Evolutionary conservation across 2,797 vertebrate genomes (phyloP).

Genomic region (Catharus ustulatus): DNA sequence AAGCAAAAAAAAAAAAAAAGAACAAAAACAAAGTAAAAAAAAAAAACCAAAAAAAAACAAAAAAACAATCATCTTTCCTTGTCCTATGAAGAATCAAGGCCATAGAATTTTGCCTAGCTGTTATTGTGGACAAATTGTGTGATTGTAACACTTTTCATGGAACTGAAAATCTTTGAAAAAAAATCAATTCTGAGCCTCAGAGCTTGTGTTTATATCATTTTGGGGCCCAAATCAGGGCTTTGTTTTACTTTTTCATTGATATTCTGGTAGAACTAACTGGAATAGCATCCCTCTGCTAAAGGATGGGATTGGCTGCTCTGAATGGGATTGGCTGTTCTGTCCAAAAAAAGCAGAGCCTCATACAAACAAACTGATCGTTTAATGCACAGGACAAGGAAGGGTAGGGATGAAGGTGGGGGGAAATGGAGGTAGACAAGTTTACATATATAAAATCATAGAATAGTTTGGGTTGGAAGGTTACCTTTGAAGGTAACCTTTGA

Average conservation of each 20-base stretch:
- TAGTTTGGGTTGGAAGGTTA: not conserved
- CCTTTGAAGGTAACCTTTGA: not conserved
- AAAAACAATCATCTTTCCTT: not conserved
- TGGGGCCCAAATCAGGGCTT: not conserved
- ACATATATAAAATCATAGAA: not conserved
- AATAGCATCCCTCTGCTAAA: not conserved
- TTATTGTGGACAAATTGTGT: not conserved
- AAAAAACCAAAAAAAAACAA: not conserved
- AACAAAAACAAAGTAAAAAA: too few species aligned
- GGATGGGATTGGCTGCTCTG: too few species aligned
- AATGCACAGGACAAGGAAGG: not conserved
- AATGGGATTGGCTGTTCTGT: too few species aligned
- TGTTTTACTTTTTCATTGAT: not conserved
- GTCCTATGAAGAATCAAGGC: not conserved
- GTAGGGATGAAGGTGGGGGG: fast-evolving
- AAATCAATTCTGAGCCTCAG: not conserved
- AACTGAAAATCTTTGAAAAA: not conserved
- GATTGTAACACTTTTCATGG: not conserved
- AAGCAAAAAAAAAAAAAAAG: not conserved
- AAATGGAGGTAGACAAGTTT: not conserved
- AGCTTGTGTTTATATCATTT: not conserved
- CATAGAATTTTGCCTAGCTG: not conserved
- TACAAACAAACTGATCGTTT: not conserved
- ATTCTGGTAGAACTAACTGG: not conserved
- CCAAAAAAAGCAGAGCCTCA: not conserved